Evolutionary conservation across 1,140 invertebrate genomes (phyloP), one percentile per base, ranked within the genome.

Genomic region (Anadara kagoshimensis): DNA sequence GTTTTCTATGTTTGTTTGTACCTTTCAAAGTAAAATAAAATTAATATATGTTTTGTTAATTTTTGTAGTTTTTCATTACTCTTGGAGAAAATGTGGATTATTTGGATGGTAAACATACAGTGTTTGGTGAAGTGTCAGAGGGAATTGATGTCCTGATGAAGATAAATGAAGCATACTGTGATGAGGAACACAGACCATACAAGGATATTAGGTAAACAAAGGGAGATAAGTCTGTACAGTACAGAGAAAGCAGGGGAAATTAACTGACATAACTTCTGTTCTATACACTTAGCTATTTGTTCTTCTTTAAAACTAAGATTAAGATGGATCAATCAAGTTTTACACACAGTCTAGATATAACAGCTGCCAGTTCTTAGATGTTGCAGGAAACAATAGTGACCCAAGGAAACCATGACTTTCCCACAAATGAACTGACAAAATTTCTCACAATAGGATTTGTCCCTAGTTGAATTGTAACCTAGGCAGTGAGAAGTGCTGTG

Each of bases 151-250:
- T 97, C 22, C 89, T 99, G 14, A 88, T 91, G 14, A 95, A 95
- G 86, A 91, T 99, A 0, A 99, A 99, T 89, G 96, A 98, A 83
- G 93, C 94, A 0, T 96, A 98, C 81, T 97, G 96, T 87, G 98
- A 99, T 91, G 93, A 93, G 36, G 91, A 93, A n/a, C 93, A 97
- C 84, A 91, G 95, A 54, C 98, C 98, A 0, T 99, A 96, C 88
- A 94, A 97, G 87, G 98, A 99, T 89, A 97, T 99, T 53, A 88
- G 92, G 92, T 93, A 69, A 18, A 43, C 47, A 20, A 20, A 11
- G 41, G 41, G 14, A 45, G 43, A 62, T 43, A 18, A n/a, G 20
- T 20, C 43, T 44, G 41, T 16, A 43, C 12, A 62, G 18, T 7
- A 43, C 49, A 3, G 7, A 64, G 1, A 20, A 51, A 20, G 10